phyloP scores from a whole-genome alignment of 2,888 invertebrate species.

The Agrilus mali region DNA sequence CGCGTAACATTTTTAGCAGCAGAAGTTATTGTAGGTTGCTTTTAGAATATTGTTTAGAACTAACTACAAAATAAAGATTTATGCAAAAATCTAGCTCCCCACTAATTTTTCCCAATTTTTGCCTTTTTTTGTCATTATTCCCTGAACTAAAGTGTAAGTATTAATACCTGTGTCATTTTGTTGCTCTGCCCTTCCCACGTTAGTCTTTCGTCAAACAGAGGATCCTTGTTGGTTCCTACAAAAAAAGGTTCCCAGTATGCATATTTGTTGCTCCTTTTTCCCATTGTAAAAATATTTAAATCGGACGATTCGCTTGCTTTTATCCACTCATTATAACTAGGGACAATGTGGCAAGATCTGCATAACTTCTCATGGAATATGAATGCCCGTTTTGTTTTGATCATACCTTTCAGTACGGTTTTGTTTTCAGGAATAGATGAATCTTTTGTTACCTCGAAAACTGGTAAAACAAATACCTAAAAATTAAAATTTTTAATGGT shows the following conservation, averaged over 20 bases:
- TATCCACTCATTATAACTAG: slow-evolving; percentile 32
- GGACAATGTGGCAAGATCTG: slow-evolving; percentile 36
- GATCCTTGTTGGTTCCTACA: slow-evolving; percentile 37
- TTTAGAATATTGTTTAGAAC: too few species aligned
- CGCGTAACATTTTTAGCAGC: too few species aligned
- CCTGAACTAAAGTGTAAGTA: too few species aligned
- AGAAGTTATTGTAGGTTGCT: too few species aligned
- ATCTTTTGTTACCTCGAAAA: slow-evolving; percentile 30
- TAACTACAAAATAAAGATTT: too few species aligned
- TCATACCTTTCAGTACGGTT: slow-evolving; percentile 36
- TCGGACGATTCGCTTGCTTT: slow-evolving; percentile 16
- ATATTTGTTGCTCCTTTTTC: slow-evolving; percentile 29
- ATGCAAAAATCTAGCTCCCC: too few species aligned
- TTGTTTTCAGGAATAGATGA: slow-evolving; percentile 53
- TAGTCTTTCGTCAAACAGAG: slow-evolving; percentile 38
- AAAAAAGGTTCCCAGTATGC: slow-evolving; percentile 41
- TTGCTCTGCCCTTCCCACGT: slow-evolving; percentile 42
- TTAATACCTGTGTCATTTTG: slow-evolving; percentile 40
- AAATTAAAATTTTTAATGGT: slow-evolving; percentile 12
- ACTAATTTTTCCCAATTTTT: too few species aligned
- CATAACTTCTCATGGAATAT: slow-evolving; percentile 41
- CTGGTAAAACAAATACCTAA: slow-evolving; percentile 18
- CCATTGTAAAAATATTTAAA: slow-evolving; percentile 31
- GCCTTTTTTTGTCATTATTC: too few species aligned
- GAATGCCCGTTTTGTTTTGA: slow-evolving; percentile 32